Evolutionary conservation across 2,113 vertebrate genomes (phyloP).

Genomic region (Scortum barcoo): DNA sequence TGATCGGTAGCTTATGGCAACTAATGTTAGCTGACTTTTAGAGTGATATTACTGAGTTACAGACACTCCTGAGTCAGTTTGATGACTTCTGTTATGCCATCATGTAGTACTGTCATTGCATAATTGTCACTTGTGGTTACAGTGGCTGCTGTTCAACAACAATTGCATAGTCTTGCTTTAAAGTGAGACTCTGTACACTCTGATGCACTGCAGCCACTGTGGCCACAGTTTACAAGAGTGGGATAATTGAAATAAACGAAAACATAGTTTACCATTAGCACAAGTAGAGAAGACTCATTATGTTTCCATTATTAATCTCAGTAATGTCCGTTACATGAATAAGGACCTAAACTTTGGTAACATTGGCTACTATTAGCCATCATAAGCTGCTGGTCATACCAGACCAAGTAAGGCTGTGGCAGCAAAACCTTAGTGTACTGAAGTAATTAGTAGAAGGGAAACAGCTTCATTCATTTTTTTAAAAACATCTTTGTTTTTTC

Average conservation of each 20-base stretch:
- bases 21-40: not conserved
- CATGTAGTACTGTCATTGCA: too few relatives aligned
- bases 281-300: not conserved
- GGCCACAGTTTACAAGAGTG: too few relatives aligned
- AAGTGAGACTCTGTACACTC: too few relatives aligned
- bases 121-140: too few relatives aligned
- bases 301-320: not conserved
- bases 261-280: too few relatives aligned
- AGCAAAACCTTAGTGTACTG: not conserved
- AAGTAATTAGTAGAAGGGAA: too few relatives aligned
- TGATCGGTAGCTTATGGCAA: not conserved
- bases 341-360: not conserved
- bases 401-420: not conserved
- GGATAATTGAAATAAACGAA: too few relatives aligned
- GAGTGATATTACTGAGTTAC: not conserved
- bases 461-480: not conserved
- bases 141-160: not conserved
- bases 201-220: too few relatives aligned
- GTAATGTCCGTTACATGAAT: not conserved
- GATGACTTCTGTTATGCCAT: too few relatives aligned
- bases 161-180: not conserved
- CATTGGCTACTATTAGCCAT: not conserved
- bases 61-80: too few relatives aligned
- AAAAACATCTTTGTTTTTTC: too few relatives aligned
- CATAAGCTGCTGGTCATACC: not conserved